Evolutionary conservation across 1,140 invertebrate species (phyloP), one percentile per base, ranked within the genome.

Genomic region (Anthonomus grandis): DNA sequence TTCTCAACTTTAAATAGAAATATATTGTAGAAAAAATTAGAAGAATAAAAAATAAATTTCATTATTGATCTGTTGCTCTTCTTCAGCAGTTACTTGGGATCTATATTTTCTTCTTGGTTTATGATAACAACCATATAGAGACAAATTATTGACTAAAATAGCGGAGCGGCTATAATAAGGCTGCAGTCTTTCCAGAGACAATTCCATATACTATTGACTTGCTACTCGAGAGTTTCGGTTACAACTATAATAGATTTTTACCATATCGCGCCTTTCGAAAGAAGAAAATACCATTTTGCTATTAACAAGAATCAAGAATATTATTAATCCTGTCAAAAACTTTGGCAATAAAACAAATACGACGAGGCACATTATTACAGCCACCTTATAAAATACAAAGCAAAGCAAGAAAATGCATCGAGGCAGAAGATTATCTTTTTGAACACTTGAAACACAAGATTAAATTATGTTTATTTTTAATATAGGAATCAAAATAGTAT

Each of bases 21-120:
- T 23, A 46, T 22, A 13, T 39, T 39, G 13, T 39, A 13, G 13
- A 39, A 5, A 39, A 39, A 46, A 21, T 5, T 23, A 46, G 13
- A 22, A 23, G 5, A 46, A 46, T 21, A 22, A 46, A 21, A 5
- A 19, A 46, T 25, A 10, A 46, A 46, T 22, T 46, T 22, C 42
- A 46, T 46, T 46, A 46, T 21, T 46, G 23, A 22, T 46, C 42
- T 46, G 18, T 22, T 46, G 18, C 18, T 19, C 6, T 22, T 46
- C 42, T 46, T 46, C 6, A 46, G 42, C 6, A 19, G 6, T 46
- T 46, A 46, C 42, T 21, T 21, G 42, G 42, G 42, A 46, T 46
- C 42, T 17, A 22, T 46, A 22, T 46, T 46, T 22, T 46, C 23
- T 46, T 39, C n/a, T n/a, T n/a, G n/a, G n/a, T n/a, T n/a, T n/a